Percentiles rank a stretch among this genome's conserved stretches.
Conservation (phyloP, 2,113 vertebrate genomes). For the Hippocampus zosterae region DNA sequence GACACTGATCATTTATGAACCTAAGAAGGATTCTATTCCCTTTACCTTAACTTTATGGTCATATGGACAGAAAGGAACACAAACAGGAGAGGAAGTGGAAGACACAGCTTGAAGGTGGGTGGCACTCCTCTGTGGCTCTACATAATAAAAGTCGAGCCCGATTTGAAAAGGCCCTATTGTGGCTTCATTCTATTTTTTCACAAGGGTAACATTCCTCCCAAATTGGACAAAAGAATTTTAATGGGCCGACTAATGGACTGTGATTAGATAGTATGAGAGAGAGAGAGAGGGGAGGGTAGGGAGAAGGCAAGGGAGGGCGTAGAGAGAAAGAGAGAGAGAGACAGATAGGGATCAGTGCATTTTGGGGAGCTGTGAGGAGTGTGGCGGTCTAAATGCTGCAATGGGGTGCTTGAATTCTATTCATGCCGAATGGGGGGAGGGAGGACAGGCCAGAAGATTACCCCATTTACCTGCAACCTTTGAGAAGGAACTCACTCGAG, state of each 20-base stretch:
- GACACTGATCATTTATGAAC: not conserved
- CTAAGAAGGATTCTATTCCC: not conserved
- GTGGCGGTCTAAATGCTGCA: conserved; percentile 34
- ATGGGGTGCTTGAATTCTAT: conserved; percentile 55
- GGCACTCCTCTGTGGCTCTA: conserved; percentile 61
- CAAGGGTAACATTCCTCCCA: conserved; percentile 73
- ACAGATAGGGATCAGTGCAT: not conserved
- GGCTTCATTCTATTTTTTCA: conserved; percentile 66
- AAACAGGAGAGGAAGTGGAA: conserved; percentile 23
- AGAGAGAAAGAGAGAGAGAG: not conserved
- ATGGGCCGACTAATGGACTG: conserved; percentile 73
- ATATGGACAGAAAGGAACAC: conserved; percentile 7
- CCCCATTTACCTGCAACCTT: conserved; percentile 64
- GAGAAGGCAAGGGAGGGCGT: conserved; percentile 3
- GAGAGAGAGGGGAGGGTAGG: not conserved
- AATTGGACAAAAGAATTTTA: conserved; percentile 81
- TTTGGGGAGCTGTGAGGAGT: conserved; percentile 25
- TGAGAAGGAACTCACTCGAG: conserved; percentile 51
- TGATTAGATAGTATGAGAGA: conserved; percentile 67
- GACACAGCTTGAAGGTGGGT: conserved; percentile 56
- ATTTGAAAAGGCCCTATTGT: conserved; percentile 72
- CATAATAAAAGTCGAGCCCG: conserved; percentile 65
- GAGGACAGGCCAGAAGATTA: conserved; percentile 58
- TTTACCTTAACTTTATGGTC: not conserved
- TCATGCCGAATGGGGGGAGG: conserved; percentile 51